Evolutionary conservation across 2,888 invertebrate genomes (phyloP).

Genomic region (Aspidiotus destructor): DNA sequence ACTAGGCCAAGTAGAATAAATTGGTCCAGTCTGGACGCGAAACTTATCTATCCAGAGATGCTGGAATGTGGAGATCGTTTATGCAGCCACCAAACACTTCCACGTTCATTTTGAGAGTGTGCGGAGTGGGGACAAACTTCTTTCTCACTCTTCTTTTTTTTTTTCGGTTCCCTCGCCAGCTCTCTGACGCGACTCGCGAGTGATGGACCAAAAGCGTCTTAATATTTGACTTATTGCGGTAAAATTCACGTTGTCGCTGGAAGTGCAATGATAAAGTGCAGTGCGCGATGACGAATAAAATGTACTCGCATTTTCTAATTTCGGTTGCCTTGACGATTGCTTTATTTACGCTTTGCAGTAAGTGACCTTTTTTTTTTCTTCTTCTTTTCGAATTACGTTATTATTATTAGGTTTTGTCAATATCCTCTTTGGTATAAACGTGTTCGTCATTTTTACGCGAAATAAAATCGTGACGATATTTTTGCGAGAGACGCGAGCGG

Average conservation of each 20-base stretch:
- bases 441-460: no score
- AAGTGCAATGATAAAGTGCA: constrained; percentile 21
- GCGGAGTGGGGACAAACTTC: constrained; percentile 13
- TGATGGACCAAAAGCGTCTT: constrained; percentile 15
- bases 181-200: constrained; percentile 8
- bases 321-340: constrained; percentile 14
- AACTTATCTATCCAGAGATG: constrained; percentile 30
- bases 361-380: not conserved
- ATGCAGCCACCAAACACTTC: constrained; percentile 19
- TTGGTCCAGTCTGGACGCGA: constrained; percentile 29
- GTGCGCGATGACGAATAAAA: constrained; percentile 22
- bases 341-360: not conserved
- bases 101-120: constrained; percentile 11
- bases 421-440: no score
- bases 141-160: constrained; percentile 7
- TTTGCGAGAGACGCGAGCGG: no score
- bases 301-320: constrained; percentile 11
- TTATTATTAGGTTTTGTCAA: no score
- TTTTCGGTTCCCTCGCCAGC: not conserved
- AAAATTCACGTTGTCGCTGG: constrained; percentile 25
- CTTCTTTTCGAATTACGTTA: no score
- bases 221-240: constrained; percentile 27
- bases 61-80: constrained; percentile 30
- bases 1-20: constrained; percentile 31
- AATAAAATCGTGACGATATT: no score